Percentiles rank a stretch among this genome's conserved stretches.
Conservation (phyloP, 2,797 vertebrate species). For the Trichosurus vulpecula region DNA sequence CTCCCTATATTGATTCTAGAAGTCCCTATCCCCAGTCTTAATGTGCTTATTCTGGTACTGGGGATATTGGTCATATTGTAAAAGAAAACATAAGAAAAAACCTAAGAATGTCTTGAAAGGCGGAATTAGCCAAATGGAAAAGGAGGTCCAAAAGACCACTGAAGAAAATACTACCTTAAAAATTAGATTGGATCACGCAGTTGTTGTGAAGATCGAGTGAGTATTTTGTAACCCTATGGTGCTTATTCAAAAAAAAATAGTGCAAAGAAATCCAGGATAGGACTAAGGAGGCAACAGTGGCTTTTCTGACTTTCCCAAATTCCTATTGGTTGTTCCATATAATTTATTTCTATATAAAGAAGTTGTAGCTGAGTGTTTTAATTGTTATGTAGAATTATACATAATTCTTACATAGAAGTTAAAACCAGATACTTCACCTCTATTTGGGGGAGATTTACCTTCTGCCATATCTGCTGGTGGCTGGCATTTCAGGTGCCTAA, state of each 20-base stretch:
- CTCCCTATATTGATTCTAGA: too few species aligned
- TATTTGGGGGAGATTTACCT: not conserved
- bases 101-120: too few species aligned
- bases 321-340: conserved; percentile 28
- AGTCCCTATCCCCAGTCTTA: too few species aligned
- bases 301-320: conserved; percentile 49
- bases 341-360: not conserved
- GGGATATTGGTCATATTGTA: too few species aligned
- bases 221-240: not conserved
- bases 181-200: too few species aligned
- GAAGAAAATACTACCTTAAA: too few species aligned
- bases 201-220: not conserved
- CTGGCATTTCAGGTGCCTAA: not conserved
- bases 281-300: not conserved
- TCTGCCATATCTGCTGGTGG: not conserved
- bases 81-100: too few species aligned
- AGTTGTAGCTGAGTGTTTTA: not conserved
- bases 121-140: too few species aligned
- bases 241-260: not conserved
- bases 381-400: not conserved
- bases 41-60: too few species aligned
- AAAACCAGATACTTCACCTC: not conserved
- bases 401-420: conserved; percentile 41
- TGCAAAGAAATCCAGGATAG: not conserved
- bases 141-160: too few species aligned